Base-by-base conservation (phyloP, 2,888 invertebrate genomes). In the Dione vanillae region DNA sequence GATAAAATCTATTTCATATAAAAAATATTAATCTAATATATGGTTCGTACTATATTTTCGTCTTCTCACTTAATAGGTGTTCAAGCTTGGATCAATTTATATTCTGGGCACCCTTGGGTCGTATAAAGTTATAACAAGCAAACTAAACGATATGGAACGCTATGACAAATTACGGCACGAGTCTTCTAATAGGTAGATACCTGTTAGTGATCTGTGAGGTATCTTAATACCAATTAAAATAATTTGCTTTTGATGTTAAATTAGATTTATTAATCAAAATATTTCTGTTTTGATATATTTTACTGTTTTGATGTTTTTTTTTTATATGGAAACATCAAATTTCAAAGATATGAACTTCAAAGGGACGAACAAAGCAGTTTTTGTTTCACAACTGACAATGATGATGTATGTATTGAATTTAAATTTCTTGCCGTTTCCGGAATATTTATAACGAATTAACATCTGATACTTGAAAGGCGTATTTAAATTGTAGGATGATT, bases 91-190 rank as follows among this genome's bases (percentile, higher is more conserved):
- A 78, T 83, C 86, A 83, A 85, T 87, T 86, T 86, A 85, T 85
- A 88, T 85, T 86, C 84, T 72, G 82, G 82, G 81, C 83, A 83
- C 85, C 82, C 82, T 72, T 75, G 84, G 85, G 85, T 82, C 78
- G 79, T 81, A 82, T 85, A 83, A 88, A 89, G 85, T 89, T 89
- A 87, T 90, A 91, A 91, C 88, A 88, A 90, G 91, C 85, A 84
- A 87, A 91, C 89, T 90, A 90, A 87, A 89, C 87, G 86, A 87
- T 83, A 83, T 83, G 82, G 82, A 85, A 82, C 82, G 79, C 81
- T 79, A 74, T 76, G 76, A 82, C 83, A 83, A 87, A 85, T 82
- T 83, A 80, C 75, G 79, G 78, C 79, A 80, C 82, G 82, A 81
- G 82, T 83, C 84, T 84, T 77, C 81, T 78, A 76, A 74, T 79